Conservation (phyloP, 2,797 vertebrate species). For the Remorina albescens region DNA sequence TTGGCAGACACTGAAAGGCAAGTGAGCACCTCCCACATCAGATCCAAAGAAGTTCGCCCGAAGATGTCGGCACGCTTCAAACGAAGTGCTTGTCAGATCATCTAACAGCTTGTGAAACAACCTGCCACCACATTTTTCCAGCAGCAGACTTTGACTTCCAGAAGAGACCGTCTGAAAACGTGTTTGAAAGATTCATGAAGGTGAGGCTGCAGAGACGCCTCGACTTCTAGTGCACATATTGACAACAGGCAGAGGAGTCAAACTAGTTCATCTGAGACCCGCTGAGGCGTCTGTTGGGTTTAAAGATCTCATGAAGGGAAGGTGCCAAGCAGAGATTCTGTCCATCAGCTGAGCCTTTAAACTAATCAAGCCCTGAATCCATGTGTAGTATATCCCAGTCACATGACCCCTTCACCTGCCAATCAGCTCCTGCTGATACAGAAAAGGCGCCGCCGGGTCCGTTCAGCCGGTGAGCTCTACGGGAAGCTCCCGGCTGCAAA, state of each 20-base stretch:
- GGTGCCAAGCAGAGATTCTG: no score
- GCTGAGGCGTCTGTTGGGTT: no score
- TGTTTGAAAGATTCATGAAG: no score
- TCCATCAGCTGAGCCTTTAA: slow-evolving; percentile 7
- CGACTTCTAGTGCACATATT: not conserved
- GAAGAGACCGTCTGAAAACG: not conserved
- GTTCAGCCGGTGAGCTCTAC: slow-evolving; percentile 92
- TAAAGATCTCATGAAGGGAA: no score
- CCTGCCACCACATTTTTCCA: not conserved
- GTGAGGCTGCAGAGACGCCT: not conserved
- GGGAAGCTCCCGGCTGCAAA: slow-evolving; percentile 95
- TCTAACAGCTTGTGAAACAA: not conserved
- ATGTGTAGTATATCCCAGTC: not conserved
- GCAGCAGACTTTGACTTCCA: not conserved
- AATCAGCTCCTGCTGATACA: no score
- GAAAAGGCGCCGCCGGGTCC: no score
- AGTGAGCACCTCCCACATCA: not conserved
- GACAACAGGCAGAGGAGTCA: no score
- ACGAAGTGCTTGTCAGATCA: not conserved
- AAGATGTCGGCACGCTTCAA: slow-evolving; percentile 22
- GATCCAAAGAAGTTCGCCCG: not conserved
- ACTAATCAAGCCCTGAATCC: not conserved
- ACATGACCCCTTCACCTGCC: not conserved
- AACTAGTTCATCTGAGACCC: no score
- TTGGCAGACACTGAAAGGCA: not conserved